These are phyloP conservation scores for Galago senegalensis DNA, from an alignment of 2,797 vertebrate species.

Conservation along the genomic window DNA sequence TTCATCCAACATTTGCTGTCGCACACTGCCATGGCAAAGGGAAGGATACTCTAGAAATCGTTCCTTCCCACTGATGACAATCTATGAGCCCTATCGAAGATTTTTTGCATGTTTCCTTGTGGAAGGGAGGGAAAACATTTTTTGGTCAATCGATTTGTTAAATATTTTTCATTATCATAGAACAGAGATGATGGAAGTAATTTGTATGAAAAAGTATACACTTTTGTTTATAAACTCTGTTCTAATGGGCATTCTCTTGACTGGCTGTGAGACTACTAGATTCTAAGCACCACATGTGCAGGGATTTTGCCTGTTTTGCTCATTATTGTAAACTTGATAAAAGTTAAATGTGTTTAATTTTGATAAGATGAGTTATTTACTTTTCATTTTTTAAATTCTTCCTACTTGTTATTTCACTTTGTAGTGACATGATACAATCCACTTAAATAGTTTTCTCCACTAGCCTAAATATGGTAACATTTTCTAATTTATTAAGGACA, in stretches of 20 bases:
- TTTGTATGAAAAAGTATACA: neutral
- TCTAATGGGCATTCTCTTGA: neutral
- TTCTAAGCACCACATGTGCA: neutral
- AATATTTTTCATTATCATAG: neutral
- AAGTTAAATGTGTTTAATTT: constrained; percentile 26
- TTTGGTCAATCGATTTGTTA: neutral
- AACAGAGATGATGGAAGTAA: neutral
- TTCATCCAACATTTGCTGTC: neutral
- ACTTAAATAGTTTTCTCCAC: constrained; percentile 35
- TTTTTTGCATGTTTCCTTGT: neutral
- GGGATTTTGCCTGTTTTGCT: constrained; percentile 15
- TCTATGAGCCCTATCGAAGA: neutral
- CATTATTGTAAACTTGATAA: neutral
- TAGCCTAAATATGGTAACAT: constrained; percentile 31
- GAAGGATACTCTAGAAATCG: neutral
- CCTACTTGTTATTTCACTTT: constrained; percentile 46
- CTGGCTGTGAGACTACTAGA: neutral
- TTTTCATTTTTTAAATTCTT: constrained; percentile 21
- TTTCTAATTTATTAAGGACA: constrained; percentile 1
- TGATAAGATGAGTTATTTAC: constrained; percentile 32
- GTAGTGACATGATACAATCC: neutral
- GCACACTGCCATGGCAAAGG: neutral
- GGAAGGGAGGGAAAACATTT: neutral
- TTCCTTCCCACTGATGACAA: neutral
- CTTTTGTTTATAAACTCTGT: neutral